Evolutionary conservation across 2,888 invertebrate species (phyloP), one percentile per base, ranked within the genome.

Genomic region (Epiblema foenella): DNA sequence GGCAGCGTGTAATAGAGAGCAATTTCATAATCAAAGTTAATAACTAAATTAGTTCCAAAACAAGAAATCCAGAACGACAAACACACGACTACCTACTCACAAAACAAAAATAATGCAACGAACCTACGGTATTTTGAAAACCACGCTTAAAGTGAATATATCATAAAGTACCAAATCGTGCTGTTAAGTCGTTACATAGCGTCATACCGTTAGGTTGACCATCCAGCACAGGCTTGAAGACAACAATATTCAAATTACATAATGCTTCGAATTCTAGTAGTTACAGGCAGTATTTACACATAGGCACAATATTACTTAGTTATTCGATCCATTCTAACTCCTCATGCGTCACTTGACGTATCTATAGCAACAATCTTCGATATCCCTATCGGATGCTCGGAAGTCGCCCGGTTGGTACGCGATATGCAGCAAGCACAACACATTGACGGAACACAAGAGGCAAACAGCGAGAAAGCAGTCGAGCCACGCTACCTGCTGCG

Each of bases 401-500:
- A 81, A 82, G 68, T 77, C 78, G 63, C 81, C 73, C 82, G 78
- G 69, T 83, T 74, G 90, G 83, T 95, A 95, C 76, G 94, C 83
- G 77, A 95, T 92, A 92, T 95, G 95, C 87, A 95, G 83, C 85
- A 95, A 94, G 93, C 95, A 95, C 84, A 95, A 90, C 81, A 95
- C 89, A 91, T 95, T 95, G 84, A 95, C 90, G 80, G 95, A 95
- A 89, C 95, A 95, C 90, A 96, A 91, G 77, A 95, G 93, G 87
- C 95, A 94, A 83, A 95, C 91, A 91, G 95, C 95, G 91, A 95
- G 93, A 87, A 95, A 93, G 91, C 95, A 93, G 93, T 96, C 95
- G 88, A 95, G 94, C 94, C 95, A 96, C 95, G 95, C 95, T 96
- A 96, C 96, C 96, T 96, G 96, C 94, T 96, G 95, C 93, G 96